Conservation (phyloP, 1,140 invertebrate species). For the Saxidomus purpurata region DNA sequence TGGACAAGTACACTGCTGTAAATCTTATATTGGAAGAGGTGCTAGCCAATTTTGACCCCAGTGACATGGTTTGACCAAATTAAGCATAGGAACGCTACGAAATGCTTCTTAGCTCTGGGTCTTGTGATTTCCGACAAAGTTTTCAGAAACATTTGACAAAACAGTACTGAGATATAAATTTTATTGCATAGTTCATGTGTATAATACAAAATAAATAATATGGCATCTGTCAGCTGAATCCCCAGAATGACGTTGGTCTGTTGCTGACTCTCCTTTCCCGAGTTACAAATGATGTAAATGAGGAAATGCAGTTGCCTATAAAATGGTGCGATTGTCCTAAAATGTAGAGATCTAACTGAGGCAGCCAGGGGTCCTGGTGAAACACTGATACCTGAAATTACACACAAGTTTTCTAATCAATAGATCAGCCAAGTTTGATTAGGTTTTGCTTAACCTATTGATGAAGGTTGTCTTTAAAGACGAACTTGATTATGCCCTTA, state of each 20-base stretch:
- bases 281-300: constrained; percentile 96
- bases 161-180: background rate
- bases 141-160: too few relatives aligned
- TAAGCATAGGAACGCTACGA: too few relatives aligned
- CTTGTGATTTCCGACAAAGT: too few relatives aligned
- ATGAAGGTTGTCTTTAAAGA: too few relatives aligned
- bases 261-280: constrained; percentile 93
- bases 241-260: constrained; percentile 95
- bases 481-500: too few relatives aligned
- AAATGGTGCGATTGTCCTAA: constrained; percentile 96
- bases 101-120: too few relatives aligned
- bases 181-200: background rate
- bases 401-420: background rate
- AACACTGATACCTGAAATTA: constrained; percentile 89
- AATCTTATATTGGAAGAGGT: too few relatives aligned
- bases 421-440: background rate
- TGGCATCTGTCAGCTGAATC: constrained; percentile 71
- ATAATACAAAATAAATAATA: background rate
- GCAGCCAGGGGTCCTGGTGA: constrained; percentile 90
- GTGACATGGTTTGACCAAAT: too few relatives aligned
- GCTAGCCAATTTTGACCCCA: too few relatives aligned
- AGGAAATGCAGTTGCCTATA: constrained; percentile 99
- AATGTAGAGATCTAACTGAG: constrained; percentile 96
- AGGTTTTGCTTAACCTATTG: background rate
- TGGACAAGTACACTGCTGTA: too few relatives aligned